Base-by-base conservation (phyloP, 2,797 vertebrate genomes). In the Aplochiton taeniatus region DNA sequence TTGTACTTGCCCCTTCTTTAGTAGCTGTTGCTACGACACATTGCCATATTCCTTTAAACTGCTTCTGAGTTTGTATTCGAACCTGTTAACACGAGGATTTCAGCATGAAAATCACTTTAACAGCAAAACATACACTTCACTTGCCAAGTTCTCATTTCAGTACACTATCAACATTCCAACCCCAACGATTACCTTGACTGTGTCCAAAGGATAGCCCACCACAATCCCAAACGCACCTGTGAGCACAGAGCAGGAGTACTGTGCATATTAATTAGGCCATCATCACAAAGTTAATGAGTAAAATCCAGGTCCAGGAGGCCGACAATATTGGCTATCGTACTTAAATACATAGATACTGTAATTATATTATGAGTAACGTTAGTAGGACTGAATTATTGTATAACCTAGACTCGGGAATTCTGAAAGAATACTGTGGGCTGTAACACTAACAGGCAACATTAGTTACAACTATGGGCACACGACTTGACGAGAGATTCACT, bases 11-110 rank as follows among this genome's bases (percentile, higher is more conserved):
- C 77, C 92, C 93, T 83, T 98, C 96, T 64, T 81, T 93, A 69
- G 87, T 89, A 70, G 94, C 94, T 0, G 91, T 96, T 11, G 91
- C 81, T 20, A 46, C 66, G 19, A 89, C 53, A 55, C 96, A 97
- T 48, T 95, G 93, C 94, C 93, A 95, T 73, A 97, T 86, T 75
- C 95, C 92, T 0, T 48, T 90, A 80, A 95, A 95, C 74, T 80
- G 90, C 31, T 79, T 88, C 80, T 96, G 93, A 0, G 96, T 98
- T 88, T 98, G 96, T 77, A 98, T 93, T 76, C 93, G 91, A 69
- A 97, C 96, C 96, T 98, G 31, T 4, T n/a, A 52, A 64, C 14
- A 17, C 51, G 8, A 10, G 12, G 41, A 55, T 11, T n/a, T 42
- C 11, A 45, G 17, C 19, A 8, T 56, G 60, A 14, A 61, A 16